A percentile compares a stretch with the other conserved stretches of the same genome.
phyloP scores from a whole-genome alignment of 2,797 vertebrate genomes.

The Enteromius fasciolatus region DNA sequence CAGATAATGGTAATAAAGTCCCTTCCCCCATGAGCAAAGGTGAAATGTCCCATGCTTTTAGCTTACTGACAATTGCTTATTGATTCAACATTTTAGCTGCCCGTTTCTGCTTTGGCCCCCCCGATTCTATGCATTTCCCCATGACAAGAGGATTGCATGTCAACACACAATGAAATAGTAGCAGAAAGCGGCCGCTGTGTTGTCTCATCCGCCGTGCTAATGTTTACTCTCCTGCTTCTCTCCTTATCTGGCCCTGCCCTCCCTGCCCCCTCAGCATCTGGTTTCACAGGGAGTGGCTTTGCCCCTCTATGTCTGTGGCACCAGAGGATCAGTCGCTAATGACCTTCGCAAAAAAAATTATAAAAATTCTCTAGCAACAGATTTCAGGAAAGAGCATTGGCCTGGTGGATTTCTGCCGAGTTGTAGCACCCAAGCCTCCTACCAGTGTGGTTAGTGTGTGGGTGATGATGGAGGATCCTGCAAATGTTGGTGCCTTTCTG shows the following conservation, averaged over 20 bases:
- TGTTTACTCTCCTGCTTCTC: slow-evolving; percentile 40
- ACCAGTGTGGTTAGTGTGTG: slow-evolving; percentile 3
- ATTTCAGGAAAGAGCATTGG: slow-evolving; percentile 7
- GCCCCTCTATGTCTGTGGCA: neutral
- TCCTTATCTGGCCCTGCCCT: slow-evolving; percentile 25
- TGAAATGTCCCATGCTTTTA: slow-evolving; percentile 16
- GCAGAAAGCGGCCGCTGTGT: neutral
- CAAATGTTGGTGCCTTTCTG: slow-evolving; percentile 4
- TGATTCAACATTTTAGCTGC: slow-evolving; percentile 36
- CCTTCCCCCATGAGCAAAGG: slow-evolving; percentile 19
- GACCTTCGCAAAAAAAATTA: slow-evolving; percentile 23
- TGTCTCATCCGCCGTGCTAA: slow-evolving; percentile 32
- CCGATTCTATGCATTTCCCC: slow-evolving; percentile 20
- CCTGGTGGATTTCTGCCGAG: slow-evolving; percentile 17
- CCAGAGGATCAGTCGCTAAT: slow-evolving; percentile 21
- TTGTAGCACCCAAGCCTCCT: neutral
- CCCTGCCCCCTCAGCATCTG: slow-evolving; percentile 34
- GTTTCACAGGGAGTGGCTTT: slow-evolving; percentile 43
- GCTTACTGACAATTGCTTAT: slow-evolving; percentile 32
- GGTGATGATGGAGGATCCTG: slow-evolving; percentile 27
- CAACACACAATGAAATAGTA: slow-evolving; percentile 34
- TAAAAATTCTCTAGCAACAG: slow-evolving; percentile 17
- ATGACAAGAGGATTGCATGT: slow-evolving; percentile 17
- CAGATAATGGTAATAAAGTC: slow-evolving; percentile 44
- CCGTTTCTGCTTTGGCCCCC: neutral